Evolutionary conservation across 2,113 vertebrate species (phyloP).

Genomic region (Gobiocypris rarus): DNA sequence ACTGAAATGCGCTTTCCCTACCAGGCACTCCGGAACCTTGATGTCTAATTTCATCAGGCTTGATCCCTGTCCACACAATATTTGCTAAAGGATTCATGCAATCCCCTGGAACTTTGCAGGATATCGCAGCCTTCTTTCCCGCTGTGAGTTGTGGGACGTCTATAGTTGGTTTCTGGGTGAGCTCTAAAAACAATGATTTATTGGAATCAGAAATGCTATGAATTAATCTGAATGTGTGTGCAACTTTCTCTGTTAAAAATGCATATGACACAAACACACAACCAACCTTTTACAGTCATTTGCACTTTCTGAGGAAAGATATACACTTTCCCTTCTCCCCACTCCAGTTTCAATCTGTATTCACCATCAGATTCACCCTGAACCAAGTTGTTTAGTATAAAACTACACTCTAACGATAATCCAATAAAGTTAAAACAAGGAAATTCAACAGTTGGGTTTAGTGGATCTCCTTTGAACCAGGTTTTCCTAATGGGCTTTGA

Average conservation of each 20-base stretch:
- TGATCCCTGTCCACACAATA: not conserved
- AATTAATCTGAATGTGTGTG: not conserved
- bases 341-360: constrained; percentile 19
- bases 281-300: constrained; percentile 12
- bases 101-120: not conserved
- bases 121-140: not conserved
- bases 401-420: no score
- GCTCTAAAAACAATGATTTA: not conserved
- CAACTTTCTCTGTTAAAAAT: not conserved
- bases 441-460: not conserved
- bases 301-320: not conserved
- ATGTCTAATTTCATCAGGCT: no score
- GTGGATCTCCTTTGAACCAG: constrained; percentile 27
- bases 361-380: not conserved
- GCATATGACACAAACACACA: not conserved
- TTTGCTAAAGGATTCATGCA: accelerated
- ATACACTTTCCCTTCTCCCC: not conserved
- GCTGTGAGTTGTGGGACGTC: not conserved
- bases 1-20: accelerated
- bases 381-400: not conserved
- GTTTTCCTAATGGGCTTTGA: not conserved
- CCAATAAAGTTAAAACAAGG: no score
- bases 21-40: accelerated
- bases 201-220: not conserved
- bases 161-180: constrained; percentile 10